Evolutionary conservation across 2,797 vertebrate species (phyloP).

Genomic region (Anabas testudineus): DNA sequence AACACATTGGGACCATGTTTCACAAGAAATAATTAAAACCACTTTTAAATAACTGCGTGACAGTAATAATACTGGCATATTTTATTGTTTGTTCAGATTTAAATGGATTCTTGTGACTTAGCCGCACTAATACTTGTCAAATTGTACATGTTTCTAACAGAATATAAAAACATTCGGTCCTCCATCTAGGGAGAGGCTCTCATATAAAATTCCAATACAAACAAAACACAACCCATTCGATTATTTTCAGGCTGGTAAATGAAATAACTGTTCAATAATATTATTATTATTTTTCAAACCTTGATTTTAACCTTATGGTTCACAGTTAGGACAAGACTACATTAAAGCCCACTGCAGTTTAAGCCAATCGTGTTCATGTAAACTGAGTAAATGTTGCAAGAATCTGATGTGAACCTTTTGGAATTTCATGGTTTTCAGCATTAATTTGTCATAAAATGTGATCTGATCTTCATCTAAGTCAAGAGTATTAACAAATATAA

Average conservation of each 20-base stretch:
- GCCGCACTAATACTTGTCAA: neutral
- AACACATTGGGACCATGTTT: too few species aligned
- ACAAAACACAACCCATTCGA: neutral
- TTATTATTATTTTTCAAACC: constrained; percentile 40
- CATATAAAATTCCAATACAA: constrained; percentile 13
- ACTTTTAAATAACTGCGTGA: neutral
- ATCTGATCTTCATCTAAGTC: too few species aligned
- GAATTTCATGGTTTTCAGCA: too few species aligned
- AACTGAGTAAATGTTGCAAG: constrained; percentile 13
- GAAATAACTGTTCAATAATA: constrained; percentile 9
- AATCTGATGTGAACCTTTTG: too few species aligned
- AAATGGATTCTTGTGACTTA: neutral
- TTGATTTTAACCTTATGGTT: constrained; percentile 21
- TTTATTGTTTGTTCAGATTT: constrained; percentile 1
- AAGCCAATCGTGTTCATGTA: constrained; percentile 15
- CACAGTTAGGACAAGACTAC: constrained; percentile 8
- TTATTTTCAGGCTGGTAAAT: constrained; percentile 30
- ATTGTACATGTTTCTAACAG: too few species aligned
- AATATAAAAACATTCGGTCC: too few species aligned
- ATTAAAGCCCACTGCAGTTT: neutral
- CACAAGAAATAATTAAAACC: neutral
- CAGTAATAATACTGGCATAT: neutral
- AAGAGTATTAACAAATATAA: too few species aligned
- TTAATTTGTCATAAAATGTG: too few species aligned
- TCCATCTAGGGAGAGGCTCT: neutral